Evolutionary conservation across 2,113 vertebrate genomes (phyloP).

Genomic region (Calidris pygmaea): DNA sequence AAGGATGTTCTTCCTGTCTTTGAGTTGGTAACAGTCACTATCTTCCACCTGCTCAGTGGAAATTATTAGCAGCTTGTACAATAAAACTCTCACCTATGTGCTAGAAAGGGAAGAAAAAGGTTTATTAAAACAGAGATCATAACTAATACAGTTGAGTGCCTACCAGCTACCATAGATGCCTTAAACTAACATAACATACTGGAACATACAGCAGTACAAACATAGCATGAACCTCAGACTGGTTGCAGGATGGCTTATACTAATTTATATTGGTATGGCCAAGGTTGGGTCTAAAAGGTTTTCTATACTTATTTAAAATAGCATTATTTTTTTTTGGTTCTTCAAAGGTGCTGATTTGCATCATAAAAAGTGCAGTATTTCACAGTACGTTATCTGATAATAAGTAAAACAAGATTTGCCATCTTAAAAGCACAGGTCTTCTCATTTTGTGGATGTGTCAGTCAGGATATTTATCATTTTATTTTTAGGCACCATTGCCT

Average conservation of each 20-base stretch:
- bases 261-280: neutral
- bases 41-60: neutral
- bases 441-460: neutral
- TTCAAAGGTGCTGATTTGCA: neutral
- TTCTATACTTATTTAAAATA: neutral
- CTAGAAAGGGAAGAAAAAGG: neutral
- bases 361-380: neutral
- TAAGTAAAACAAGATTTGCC: neutral
- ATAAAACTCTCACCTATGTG: neutral
- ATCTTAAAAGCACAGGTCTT: neutral
- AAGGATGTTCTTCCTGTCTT: neutral
- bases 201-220: neutral
- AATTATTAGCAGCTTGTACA: neutral
- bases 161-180: neutral
- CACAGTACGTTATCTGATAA: neutral
- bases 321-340: rapidly evolving
- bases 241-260: neutral
- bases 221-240: neutral
- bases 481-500: slow-evolving; percentile 80
- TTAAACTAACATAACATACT: neutral
- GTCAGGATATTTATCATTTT: neutral
- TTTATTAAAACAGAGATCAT: neutral
- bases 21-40: neutral
- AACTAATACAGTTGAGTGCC: neutral
- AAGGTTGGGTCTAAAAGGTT: neutral